phyloP scores from a whole-genome alignment of 2,888 invertebrate genomes.

The Mythimna lalbum region DNA sequence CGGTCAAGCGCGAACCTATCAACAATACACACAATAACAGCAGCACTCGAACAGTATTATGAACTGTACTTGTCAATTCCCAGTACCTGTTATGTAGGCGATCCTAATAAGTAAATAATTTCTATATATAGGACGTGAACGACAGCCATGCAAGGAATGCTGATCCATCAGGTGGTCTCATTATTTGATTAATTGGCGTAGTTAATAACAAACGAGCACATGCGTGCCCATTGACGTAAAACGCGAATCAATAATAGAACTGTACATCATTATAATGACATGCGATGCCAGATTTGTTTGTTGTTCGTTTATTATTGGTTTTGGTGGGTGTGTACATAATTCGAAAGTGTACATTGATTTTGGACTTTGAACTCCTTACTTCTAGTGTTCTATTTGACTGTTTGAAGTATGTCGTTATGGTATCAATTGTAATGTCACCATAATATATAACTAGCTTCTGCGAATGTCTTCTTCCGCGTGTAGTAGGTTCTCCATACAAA shows the following conservation, averaged over 20 bases:
- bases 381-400: no score
- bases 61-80: no score
- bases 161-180: conserved; percentile 8
- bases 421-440: no score
- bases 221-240: conserved; percentile 26
- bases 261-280: conserved; percentile 13
- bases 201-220: neutral
- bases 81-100: no score
- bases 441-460: no score
- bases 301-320: conserved; percentile 6
- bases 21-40: no score
- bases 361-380: conserved; percentile 12
- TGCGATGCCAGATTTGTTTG: neutral
- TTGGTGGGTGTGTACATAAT: conserved; percentile 16
- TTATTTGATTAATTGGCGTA: conserved; percentile 31
- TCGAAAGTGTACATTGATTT: neutral
- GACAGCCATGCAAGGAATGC: neutral
- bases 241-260: conserved; percentile 5
- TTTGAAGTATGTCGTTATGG: no score
- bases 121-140: neutral
- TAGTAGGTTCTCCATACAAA: no score
- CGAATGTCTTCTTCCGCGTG: no score
- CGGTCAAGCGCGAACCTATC: no score
- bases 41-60: no score
- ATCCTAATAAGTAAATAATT: neutral